A percentile compares a stretch with the other conserved stretches of the same genome.
Conservation (phyloP, 2,888 invertebrate species). For the Cyclophora albipunctata region DNA sequence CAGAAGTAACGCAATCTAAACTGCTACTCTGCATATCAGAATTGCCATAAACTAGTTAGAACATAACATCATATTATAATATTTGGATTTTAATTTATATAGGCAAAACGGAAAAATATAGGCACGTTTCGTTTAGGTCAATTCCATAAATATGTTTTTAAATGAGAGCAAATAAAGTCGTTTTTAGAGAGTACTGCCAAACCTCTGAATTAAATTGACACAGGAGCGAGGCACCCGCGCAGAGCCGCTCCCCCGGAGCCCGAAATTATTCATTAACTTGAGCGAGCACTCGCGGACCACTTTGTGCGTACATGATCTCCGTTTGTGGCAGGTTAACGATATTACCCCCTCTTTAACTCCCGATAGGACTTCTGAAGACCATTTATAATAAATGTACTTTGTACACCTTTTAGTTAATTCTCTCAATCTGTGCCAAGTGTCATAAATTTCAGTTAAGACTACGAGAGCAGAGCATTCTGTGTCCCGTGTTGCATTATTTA, state of each 20-base stretch:
- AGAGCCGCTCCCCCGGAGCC: slow-evolving; percentile 17
- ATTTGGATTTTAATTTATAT: no score
- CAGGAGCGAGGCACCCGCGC: slow-evolving; percentile 12
- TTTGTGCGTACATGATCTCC: slow-evolving; percentile 28
- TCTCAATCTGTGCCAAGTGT: slow-evolving; percentile 5
- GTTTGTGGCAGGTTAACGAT: slow-evolving; percentile 29
- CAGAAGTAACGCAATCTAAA: no score
- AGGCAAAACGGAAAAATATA: background rate
- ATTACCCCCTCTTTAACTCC: slow-evolving; percentile 19
- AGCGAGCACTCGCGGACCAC: slow-evolving; percentile 24
- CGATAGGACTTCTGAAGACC: slow-evolving; percentile 4
- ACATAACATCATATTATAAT: no score
- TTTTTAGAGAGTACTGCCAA: slow-evolving; percentile 13
- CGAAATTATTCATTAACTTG: slow-evolving; percentile 37
- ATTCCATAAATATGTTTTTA: slow-evolving; percentile 18
- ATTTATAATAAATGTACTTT: slow-evolving; percentile 13
- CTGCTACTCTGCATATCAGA: no score
- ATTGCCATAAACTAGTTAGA: no score
- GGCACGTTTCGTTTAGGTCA: slow-evolving; percentile 8
- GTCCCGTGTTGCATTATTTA: slow-evolving; percentile 1
- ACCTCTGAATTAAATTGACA: slow-evolving; percentile 22
- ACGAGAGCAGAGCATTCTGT: slow-evolving; percentile 9
- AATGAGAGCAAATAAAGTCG: slow-evolving; percentile 18
- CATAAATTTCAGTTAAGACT: slow-evolving; percentile 6
- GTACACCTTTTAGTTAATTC: slow-evolving; percentile 6